These are phyloP conservation scores for Drosophila erecta DNA, from an alignment of 1,140 invertebrate genomes.

Conservation along the genomic window DNA sequence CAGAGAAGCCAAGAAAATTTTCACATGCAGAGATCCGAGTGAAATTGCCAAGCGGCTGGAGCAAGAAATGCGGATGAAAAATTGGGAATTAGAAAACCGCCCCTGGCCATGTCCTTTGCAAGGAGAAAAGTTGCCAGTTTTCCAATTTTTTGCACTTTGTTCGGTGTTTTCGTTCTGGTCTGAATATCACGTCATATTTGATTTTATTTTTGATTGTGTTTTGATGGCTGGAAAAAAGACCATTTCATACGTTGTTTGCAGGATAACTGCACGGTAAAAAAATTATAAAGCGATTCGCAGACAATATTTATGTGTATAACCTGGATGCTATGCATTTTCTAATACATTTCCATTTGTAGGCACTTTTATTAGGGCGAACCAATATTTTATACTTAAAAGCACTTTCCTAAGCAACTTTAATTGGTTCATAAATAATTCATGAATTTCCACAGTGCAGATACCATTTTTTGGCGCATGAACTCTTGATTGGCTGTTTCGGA, in stretches of 20 bases:
- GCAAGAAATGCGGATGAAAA: slow-evolving; percentile 9
- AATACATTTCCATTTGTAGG: no score
- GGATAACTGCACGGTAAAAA: not conserved
- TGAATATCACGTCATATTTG: slow-evolving; percentile 44
- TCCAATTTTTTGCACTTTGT: slow-evolving; percentile 1
- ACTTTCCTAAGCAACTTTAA: no score
- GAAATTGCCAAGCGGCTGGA: slow-evolving; percentile 18
- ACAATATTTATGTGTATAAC: not conserved
- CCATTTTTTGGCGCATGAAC: slow-evolving; percentile 3
- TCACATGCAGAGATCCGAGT: slow-evolving; percentile 1
- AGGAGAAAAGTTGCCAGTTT: slow-evolving; percentile 11
- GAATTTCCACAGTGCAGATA: no score
- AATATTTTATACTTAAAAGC: no score
- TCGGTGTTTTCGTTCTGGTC: not conserved
- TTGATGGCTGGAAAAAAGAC: slow-evolving; percentile 15
- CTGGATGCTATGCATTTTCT: not conserved
- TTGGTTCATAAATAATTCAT: no score
- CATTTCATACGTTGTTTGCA: not conserved
- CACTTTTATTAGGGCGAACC: no score
- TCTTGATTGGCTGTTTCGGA: slow-evolving; percentile 31
- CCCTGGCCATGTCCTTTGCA: not conserved
- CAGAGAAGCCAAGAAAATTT: slow-evolving; percentile 20
- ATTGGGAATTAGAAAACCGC: slow-evolving; percentile 20
- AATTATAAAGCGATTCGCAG: not conserved
- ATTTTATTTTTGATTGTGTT: slow-evolving; percentile 46